Evolutionary conservation across 2,888 invertebrate species (phyloP).

Genomic region (Andrena fulva): DNA sequence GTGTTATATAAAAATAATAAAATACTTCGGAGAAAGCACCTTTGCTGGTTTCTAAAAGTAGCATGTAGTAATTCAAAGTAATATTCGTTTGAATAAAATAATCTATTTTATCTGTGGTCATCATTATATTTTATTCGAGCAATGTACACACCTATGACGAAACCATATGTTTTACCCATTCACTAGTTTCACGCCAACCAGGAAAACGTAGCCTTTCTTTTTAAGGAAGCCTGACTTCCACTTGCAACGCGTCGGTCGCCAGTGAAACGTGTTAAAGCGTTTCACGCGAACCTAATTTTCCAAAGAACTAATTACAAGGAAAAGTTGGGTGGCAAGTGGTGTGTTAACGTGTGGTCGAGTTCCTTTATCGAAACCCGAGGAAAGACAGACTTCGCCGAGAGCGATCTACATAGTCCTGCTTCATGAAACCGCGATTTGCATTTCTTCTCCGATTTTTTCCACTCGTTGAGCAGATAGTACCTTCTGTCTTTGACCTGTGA

Average conservation of each 20-base stretch:
- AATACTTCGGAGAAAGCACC: too few species aligned
- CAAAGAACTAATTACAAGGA: constrained; percentile 18
- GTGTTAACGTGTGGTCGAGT: constrained; percentile 1
- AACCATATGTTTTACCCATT: neutral
- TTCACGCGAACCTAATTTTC: constrained; percentile 41
- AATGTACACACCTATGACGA: neutral
- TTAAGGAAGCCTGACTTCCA: constrained; percentile 18
- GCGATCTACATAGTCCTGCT: neutral
- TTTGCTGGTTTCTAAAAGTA: too few species aligned
- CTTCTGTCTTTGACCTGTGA: neutral
- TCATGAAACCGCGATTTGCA: neutral
- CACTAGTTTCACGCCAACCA: neutral
- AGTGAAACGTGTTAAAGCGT: constrained; percentile 1
- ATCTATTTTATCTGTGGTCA: too few species aligned
- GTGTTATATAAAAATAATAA: too few species aligned
- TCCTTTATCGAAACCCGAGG: neutral
- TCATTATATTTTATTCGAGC: too few species aligned
- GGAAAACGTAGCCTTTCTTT: neutral
- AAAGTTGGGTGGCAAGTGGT: constrained; percentile 19
- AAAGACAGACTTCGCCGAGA: neutral
- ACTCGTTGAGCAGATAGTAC: neutral
- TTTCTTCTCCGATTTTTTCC: neutral
- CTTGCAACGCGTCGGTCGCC: neutral
- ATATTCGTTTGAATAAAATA: too few species aligned
- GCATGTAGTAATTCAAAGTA: too few species aligned